These are phyloP conservation scores for Scaptomyza reducta DNA, from an alignment of 2,888 invertebrate genomes.

Conservation along the genomic window DNA sequence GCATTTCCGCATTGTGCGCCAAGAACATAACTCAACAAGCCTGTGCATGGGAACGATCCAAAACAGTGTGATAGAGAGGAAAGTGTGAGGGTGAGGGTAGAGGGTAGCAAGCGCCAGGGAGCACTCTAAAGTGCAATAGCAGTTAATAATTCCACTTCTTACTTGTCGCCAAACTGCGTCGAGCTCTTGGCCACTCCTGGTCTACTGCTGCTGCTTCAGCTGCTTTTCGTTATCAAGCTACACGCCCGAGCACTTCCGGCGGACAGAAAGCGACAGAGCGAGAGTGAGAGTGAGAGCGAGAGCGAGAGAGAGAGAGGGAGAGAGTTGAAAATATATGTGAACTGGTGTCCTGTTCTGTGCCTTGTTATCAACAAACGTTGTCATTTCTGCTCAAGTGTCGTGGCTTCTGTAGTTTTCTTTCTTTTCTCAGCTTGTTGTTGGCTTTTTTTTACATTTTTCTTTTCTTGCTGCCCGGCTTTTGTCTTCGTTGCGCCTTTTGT, in stretches of 20 bases:
- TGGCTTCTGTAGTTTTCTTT: slow-evolving; percentile 45
- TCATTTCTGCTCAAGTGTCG: slow-evolving; percentile 62
- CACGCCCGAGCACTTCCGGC: slow-evolving; percentile 57
- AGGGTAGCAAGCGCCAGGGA: slow-evolving; percentile 35
- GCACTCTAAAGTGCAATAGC: slow-evolving; percentile 73
- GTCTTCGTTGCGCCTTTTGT: slow-evolving; percentile 67
- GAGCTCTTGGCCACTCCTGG: slow-evolving; percentile 60
- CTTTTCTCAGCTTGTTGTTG: slow-evolving; percentile 19
- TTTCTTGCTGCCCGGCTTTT: slow-evolving; percentile 45
- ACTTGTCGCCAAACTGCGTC: slow-evolving; percentile 54
- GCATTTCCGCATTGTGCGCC: slow-evolving; percentile 74
- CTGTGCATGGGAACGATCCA: neutral
- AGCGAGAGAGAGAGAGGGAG: neutral
- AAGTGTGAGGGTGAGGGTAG: neutral
- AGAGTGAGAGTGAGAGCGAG: neutral
- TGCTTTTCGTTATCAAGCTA: slow-evolving; percentile 55
- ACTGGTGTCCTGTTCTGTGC: slow-evolving; percentile 28
- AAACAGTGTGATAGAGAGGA: too few species aligned
- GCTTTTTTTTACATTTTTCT: slow-evolving; percentile 19
- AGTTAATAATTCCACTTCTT: slow-evolving; percentile 71
- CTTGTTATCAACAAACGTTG: slow-evolving; percentile 66
- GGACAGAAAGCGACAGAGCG: slow-evolving; percentile 12
- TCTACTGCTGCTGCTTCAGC: slow-evolving; percentile 10
- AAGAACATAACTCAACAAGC: slow-evolving; percentile 75
- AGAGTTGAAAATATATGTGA: slow-evolving; percentile 6